phyloP scores from a whole-genome alignment of 53 echinoderm and acorn worm species.

The Patiria pectinifera region DNA sequence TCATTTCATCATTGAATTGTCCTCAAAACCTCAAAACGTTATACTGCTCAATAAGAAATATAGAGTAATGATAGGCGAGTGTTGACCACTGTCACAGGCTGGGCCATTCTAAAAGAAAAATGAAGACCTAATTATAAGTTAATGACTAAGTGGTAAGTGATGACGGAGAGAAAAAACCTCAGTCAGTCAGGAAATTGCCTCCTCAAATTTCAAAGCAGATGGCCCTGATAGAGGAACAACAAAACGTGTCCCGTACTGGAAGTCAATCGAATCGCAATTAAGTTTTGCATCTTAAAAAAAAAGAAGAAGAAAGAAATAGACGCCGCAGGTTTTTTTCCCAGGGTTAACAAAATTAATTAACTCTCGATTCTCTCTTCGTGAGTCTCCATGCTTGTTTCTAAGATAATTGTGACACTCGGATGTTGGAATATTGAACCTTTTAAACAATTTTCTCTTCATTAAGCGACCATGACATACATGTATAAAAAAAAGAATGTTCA shows the following conservation, averaged over 20 bases:
- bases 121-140: not conserved
- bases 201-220: not conserved
- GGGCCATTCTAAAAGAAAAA: not conserved
- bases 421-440: not conserved
- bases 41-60: too few relatives aligned
- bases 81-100: not conserved
- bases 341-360: not conserved
- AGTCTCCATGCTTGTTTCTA: not conserved
- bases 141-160: not conserved
- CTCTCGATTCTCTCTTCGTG: not conserved
- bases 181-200: not conserved
- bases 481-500: not conserved
- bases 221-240: not conserved
- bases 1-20: too few relatives aligned
- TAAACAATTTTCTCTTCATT: not conserved
- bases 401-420: not conserved
- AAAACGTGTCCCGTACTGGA: not conserved
- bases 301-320: not conserved
- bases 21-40: too few relatives aligned
- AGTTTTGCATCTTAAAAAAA: not conserved
- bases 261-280: not conserved
- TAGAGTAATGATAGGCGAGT: too few relatives aligned
- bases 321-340: not conserved
- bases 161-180: not conserved
- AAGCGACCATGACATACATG: not conserved